Evolutionary conservation across 2,113 vertebrate genomes (phyloP), one percentile per base, ranked within the genome.

Genomic region (Bombycilla garrulus): DNA sequence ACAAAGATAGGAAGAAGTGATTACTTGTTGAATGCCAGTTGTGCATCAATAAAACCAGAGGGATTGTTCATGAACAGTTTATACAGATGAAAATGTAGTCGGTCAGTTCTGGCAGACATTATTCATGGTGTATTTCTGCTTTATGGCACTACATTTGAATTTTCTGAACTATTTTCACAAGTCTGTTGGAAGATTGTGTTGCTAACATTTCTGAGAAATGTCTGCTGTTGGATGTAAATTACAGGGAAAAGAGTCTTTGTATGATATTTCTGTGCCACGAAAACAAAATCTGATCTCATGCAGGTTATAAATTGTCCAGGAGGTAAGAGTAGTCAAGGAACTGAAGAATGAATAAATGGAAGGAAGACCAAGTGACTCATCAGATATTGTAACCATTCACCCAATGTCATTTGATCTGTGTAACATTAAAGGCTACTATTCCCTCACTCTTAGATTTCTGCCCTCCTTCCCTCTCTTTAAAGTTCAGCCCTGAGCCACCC

Each of bases 301-400:
- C 72, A 81, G 77, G 65, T 86, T 96, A 38, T 96, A 92, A 92
- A 93, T 96, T 83, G 92, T 88, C 72, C 86, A 33, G 93, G 86
- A 96, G 64, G 40, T 88, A 90, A 81, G 69, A 81, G 40, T 92
- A 87, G 88, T 88, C 82, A 79, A 86, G 76, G 80, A 95, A 78
- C 48, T 79, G 44, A 60, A 71, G 92, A 84, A 74, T 78, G 93
- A 90, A 79, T 92, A 96, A 74, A 72, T 72, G 86, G 65, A 90
- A 86, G 79, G 93, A 95, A 93, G 56, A 93, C 72, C 67, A 90
- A 94, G 8, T 90, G 82, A 73, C 72, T 95, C 74, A 88, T 92
- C 87, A 96, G 93, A 80, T 92, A 94, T 88, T 90, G 65, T 90
- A 95, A 78, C 86, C 40, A 44, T 76, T 95, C 69, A 86, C 64